Evolutionary conservation across 2,888 invertebrate species (phyloP).

Genomic region (Aleiodes testaceus): DNA sequence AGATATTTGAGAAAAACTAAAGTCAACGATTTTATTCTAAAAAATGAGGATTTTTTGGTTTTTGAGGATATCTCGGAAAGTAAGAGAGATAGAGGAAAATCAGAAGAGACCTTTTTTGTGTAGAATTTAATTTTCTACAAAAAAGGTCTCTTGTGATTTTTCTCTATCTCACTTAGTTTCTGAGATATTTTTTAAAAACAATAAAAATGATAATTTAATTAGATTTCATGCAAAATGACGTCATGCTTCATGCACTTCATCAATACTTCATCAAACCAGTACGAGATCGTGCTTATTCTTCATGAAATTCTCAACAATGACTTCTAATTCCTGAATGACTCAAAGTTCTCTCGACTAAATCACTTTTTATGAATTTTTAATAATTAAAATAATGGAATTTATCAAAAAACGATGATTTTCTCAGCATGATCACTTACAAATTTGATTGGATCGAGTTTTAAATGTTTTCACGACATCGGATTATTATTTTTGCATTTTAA

Average conservation of each 20-base stretch:
- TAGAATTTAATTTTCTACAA: too few species aligned
- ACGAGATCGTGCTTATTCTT: constrained; percentile 65
- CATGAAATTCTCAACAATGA: constrained; percentile 27
- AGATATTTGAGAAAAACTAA: too few species aligned
- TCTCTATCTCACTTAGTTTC: too few species aligned
- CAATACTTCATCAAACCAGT: constrained; percentile 62
- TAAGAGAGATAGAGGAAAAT: not conserved
- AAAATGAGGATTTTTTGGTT: not conserved
- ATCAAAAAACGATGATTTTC: constrained; percentile 47
- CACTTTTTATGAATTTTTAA: not conserved
- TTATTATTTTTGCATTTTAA: constrained; percentile 20
- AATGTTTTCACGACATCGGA: constrained; percentile 61
- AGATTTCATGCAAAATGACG: too few species aligned
- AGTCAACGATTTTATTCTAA: too few species aligned
- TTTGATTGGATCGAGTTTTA: constrained; percentile 63
- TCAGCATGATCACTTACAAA: constrained; percentile 71
- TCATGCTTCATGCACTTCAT: constrained; percentile 62
- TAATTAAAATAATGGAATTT: constrained; percentile 34
- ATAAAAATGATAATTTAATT: too few species aligned
- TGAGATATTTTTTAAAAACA: too few species aligned
- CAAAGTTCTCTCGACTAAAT: not conserved
- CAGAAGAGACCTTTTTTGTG: not conserved
- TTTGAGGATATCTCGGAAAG: not conserved
- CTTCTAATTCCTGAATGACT: not conserved
- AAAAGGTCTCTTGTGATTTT: too few species aligned